These are phyloP conservation scores for Diuraphis noxia DNA, from an alignment of 1,140 invertebrate species.

Conservation along the genomic window DNA sequence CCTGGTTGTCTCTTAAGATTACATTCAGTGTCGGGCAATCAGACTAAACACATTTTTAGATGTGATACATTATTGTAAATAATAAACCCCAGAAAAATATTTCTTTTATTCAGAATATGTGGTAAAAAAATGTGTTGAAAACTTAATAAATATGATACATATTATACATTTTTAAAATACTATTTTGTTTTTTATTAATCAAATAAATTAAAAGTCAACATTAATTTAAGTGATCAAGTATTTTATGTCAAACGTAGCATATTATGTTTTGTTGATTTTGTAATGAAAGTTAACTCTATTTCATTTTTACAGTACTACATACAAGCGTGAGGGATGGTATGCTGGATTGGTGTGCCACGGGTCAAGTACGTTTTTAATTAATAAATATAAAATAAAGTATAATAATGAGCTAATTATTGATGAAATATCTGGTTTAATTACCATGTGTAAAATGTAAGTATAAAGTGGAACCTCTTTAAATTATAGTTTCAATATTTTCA, in stretches of 20 bases:
- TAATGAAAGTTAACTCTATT: background rate
- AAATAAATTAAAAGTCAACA: background rate
- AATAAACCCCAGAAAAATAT: background rate
- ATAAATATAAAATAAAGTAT: background rate
- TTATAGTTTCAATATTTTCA: background rate
- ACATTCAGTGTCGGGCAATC: conserved; percentile 12
- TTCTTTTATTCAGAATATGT: background rate
- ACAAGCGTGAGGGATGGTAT: background rate
- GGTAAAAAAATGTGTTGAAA: background rate
- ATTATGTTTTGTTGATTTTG: background rate
- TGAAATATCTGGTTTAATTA: background rate
- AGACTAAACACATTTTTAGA: background rate
- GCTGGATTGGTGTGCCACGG: too few relatives aligned
- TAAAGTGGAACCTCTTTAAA: background rate
- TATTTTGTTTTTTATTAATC: background rate
- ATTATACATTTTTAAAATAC: background rate
- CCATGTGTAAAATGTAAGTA: background rate
- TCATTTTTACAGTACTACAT: background rate
- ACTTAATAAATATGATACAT: background rate
- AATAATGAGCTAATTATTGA: background rate
- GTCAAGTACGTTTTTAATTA: background rate
- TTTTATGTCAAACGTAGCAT: background rate
- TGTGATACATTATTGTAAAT: background rate
- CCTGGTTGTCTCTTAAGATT: conserved; percentile 3
- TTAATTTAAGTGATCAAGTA: background rate